Conservation (phyloP, 1,140 invertebrate genomes). For the Battus philenor region DNA sequence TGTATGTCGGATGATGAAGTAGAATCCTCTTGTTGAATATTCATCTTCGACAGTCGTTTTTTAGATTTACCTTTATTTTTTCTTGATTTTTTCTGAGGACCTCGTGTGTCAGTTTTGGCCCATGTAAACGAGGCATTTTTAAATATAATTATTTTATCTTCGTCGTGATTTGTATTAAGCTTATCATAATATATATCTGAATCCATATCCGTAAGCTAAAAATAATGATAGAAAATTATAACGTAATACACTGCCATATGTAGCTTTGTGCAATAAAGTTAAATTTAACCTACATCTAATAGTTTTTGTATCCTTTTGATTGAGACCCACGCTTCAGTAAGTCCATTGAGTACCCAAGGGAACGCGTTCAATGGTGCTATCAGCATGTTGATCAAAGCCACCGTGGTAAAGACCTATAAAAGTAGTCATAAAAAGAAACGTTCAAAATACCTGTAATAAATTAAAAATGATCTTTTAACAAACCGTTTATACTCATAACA, state of each 20-base stretch:
- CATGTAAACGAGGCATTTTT: slow-evolving; percentile 73
- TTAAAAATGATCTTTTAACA: too few relatives aligned
- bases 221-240: too few relatives aligned
- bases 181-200: slow-evolving; percentile 68
- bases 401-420: slow-evolving; percentile 88
- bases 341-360: slow-evolving; percentile 98
- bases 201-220: slow-evolving; percentile 81
- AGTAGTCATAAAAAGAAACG: slow-evolving; percentile 35
- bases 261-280: background rate
- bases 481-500: too few relatives aligned
- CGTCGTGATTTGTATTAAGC: slow-evolving; percentile 55
- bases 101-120: slow-evolving; percentile 39
- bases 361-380: slow-evolving; percentile 97
- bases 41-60: slow-evolving; percentile 44
- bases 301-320: slow-evolving; percentile 88
- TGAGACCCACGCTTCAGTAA: slow-evolving; percentile 96
- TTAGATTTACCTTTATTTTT: slow-evolving; percentile 75
- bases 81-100: slow-evolving; percentile 28
- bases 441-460: background rate
- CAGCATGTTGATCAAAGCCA: slow-evolving; percentile 97
- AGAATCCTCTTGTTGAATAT: slow-evolving; percentile 37
- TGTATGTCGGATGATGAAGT: slow-evolving; percentile 32
- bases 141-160: slow-evolving; percentile 70
- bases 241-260: background rate
- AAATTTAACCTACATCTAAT: slow-evolving; percentile 77